Evolutionary conservation across 2,797 vertebrate genomes (phyloP).

Genomic region (Oophaga sylvatica): DNA sequence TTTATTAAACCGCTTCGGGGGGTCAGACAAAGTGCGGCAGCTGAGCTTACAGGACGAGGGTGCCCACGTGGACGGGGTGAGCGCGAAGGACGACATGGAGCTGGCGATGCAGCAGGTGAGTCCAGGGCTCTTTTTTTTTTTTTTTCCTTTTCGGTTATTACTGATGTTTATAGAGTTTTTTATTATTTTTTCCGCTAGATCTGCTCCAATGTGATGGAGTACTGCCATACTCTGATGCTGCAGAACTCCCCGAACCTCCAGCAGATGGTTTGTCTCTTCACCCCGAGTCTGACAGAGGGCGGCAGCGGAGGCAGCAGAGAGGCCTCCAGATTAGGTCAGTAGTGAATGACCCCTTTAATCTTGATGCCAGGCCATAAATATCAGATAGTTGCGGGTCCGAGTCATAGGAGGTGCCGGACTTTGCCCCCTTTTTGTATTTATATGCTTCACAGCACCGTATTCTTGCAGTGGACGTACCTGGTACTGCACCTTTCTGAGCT

Average conservation of each 20-base stretch:
- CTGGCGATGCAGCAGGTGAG: constrained; percentile 92
- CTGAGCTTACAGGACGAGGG: constrained; percentile 88
- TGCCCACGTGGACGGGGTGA: constrained; percentile 80
- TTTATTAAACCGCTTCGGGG: constrained; percentile 87
- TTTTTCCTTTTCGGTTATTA: background rate
- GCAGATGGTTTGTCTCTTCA: constrained; percentile 91
- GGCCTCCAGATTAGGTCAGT: constrained; percentile 82
- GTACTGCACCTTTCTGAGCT: too few species aligned
- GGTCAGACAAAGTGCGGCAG: constrained; percentile 86
- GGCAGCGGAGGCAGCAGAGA: constrained; percentile 85
- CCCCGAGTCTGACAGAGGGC: constrained; percentile 88
- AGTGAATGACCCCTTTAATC: too few species aligned
- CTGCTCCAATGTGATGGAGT: constrained; percentile 97
- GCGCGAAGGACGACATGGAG: constrained; percentile 88
- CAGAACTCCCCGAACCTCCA: constrained; percentile 88
- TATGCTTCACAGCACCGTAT: too few species aligned
- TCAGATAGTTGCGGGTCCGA: too few species aligned
- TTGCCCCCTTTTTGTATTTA: too few species aligned
- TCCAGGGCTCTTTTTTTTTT: background rate
- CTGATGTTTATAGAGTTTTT: background rate
- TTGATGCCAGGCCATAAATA: too few species aligned
- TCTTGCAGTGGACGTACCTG: too few species aligned
- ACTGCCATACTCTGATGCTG: constrained; percentile 91
- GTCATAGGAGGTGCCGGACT: too few species aligned
- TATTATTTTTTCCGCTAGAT: constrained; percentile 75